Base-by-base conservation (phyloP, 2,888 invertebrate genomes). In the Drosophila tripunctata region DNA sequence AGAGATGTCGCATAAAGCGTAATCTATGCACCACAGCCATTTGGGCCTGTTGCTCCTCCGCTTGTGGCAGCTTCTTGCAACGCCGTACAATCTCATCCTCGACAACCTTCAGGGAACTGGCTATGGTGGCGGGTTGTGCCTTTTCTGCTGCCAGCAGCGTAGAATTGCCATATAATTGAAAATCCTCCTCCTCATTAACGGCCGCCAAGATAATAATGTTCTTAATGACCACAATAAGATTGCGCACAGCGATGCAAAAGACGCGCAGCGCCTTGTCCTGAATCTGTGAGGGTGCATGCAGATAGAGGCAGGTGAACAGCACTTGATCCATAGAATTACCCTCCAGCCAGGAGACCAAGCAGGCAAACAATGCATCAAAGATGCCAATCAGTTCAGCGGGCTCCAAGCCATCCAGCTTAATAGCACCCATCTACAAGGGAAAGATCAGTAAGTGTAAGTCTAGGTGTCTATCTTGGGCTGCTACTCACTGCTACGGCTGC, bases 301-400 rank as follows among this genome's bases (percentile, higher is more conserved):
- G 92, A 90, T 99, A 99, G 19, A 99, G 93, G 91, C 98, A 98
- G 21, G 98, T 99, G 90, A 99, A 98, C 6, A 99, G 96, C 1
- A 99, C 99, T 92, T 99, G 99, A 4, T 98, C 98, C 74, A 99
- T 93, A 0, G 97, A 98, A 89, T 98, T 97, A 0, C 99, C 99
- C 91, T 99, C 99, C 12, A 99, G 91, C 99, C 99, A 99, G 0
- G 99, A 98, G 0, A 98, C 98, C 79, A 99, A 93, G 89, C 98
- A 98, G 0, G 98, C 96, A 88, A 97, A 94, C 4, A 98, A 96
- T 0, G 97, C 96, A 93, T 99, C 99, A 81, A 99, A 97, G 30
- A 99, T 95, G 27, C 97, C 98, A 78, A 99, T 96, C 50, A 97
- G 92, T 92, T 99, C 98, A 47, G 94, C 92, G 31, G 94, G 93